These are phyloP conservation scores for Myathropa florea DNA, from an alignment of 2,888 invertebrate genomes.

Conservation along the genomic window DNA sequence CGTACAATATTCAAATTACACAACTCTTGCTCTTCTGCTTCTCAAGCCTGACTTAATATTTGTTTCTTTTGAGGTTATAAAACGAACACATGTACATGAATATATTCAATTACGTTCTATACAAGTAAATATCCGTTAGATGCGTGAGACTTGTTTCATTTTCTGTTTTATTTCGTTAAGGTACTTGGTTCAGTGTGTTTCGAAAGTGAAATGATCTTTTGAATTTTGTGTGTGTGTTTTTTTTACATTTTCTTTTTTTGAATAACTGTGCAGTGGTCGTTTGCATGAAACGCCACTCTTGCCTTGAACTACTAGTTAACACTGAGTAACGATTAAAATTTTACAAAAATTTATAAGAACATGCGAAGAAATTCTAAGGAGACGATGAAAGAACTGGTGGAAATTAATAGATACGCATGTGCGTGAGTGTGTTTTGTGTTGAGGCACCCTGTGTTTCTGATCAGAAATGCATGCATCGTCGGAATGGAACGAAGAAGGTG, in stretches of 20 bases:
- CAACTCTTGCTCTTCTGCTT: neutral
- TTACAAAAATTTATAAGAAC: neutral
- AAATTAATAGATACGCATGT: neutral
- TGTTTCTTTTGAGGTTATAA: neutral
- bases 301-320: neutral
- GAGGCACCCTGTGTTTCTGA: neutral
- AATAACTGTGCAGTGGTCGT: neutral
- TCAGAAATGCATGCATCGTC: neutral
- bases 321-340: neutral
- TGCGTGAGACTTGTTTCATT: neutral
- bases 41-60: neutral
- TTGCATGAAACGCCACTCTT: neutral
- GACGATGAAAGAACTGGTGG: neutral
- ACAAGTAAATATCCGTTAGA: constrained; percentile 7
- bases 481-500: neutral
- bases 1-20: neutral
- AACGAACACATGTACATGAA: constrained; percentile 25
- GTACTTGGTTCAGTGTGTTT: constrained; percentile 51
- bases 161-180: constrained; percentile 29
- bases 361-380: neutral
- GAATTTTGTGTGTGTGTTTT: neutral
- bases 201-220: too few relatives aligned
- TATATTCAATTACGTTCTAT: constrained; percentile 6
- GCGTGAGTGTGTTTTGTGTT: neutral
- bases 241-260: constrained; percentile 8